Evolutionary conservation across 1,140 invertebrate species (phyloP), one percentile per base, ranked within the genome.

Genomic region (Trichomalopsis sarcophagae): DNA sequence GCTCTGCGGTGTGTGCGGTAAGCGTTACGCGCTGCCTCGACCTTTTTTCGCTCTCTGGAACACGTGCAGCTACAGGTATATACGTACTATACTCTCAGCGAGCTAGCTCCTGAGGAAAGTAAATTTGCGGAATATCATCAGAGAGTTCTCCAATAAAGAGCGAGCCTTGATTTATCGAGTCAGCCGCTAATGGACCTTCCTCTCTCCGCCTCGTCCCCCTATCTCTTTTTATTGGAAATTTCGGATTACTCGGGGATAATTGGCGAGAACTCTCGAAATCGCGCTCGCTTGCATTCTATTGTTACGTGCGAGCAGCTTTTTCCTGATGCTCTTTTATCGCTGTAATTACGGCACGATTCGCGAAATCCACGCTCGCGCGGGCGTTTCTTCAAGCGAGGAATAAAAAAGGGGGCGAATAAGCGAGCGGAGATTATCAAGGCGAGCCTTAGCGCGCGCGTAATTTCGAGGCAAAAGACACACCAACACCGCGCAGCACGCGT

Each of bases 351-450:
- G 14, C 14, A 3, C 14, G 5, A n/a, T 71, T 69, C 6, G 66
- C 66, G 5, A 69, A 69, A 69, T 69, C 27, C 27, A 7, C 66
- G 5, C 62, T 5, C 11, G 14, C n/a, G 66, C 23, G 21, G 9
- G 4, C 11, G 66, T 55, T 21, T 55, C 50, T 55, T 21, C 5
- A 14, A 55, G 50, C 14, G 50, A 50, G 11, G 14, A 50, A 55
- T n/a, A 62, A 62, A 62, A n/a, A n/a, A 7, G 13, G 11, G 55
- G 55, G 74, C 69, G 47, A 40, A 11, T 50, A 69, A 77, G 36
- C 66, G 36, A 21, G 14, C 7, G 2, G 9, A 40, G 36, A 77
- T 83, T 77, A 83, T 77, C 66, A 83, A 77, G 23, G 40, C 74
- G 30, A 14, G 5, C 30, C 71, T 74, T 30, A 6, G 14, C 33